Evolutionary conservation across 2,888 invertebrate genomes (phyloP).

Genomic region (Tetheella fluctuosa): DNA sequence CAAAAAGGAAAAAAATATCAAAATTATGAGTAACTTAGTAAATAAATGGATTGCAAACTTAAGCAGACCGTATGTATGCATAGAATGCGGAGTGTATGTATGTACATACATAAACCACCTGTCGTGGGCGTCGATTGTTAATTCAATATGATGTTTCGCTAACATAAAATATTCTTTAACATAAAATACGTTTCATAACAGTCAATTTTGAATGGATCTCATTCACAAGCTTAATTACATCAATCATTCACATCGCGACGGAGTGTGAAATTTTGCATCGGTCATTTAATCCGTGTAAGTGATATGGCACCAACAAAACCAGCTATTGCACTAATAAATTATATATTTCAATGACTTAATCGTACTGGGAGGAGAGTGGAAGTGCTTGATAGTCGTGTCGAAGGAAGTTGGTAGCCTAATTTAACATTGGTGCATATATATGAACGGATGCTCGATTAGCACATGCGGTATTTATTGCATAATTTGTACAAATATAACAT

Average conservation of each 20-base stretch:
- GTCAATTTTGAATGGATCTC: not conserved
- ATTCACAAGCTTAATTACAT: not conserved
- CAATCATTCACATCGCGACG: not conserved
- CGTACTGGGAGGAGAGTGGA: conserved; percentile 1
- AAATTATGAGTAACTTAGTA: no score
- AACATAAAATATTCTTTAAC: no score
- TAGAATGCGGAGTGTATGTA: no score
- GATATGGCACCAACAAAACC: not conserved
- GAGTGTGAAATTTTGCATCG: conserved; percentile 4
- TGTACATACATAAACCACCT: no score
- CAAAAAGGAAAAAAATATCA: no score
- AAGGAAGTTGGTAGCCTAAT: not conserved
- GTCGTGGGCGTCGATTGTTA: no score
- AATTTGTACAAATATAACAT: not conserved
- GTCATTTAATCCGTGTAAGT: not conserved
- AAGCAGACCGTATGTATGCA: no score
- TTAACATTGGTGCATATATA: not conserved
- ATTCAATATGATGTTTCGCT: no score
- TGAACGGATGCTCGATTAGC: not conserved
- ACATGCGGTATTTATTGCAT: not conserved
- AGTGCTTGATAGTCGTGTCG: not conserved
- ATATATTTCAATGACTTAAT: conserved; percentile 6
- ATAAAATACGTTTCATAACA: not conserved
- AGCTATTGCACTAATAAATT: not conserved
- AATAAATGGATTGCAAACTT: no score